Base-by-base conservation (phyloP, 2,888 invertebrate species). In the Yponomeuta cagnagella region DNA sequence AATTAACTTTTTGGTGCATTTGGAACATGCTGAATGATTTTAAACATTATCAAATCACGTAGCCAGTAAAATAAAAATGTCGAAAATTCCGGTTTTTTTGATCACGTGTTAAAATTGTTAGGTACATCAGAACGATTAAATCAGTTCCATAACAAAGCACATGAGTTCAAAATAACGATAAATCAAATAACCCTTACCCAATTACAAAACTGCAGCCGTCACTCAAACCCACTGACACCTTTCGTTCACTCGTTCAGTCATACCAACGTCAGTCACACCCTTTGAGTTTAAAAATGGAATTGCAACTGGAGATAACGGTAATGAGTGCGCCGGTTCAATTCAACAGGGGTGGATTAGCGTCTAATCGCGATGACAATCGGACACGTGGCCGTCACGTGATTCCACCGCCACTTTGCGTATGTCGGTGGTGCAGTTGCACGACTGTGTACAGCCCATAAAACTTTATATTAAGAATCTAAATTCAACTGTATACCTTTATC, bases 291-390 rank as follows among this genome's bases (percentile, higher is more conserved):
- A 81, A 81, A 77, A 76, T 79, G 78, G 80, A 86, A 85, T 84
- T 85, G 88, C 85, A 89, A 90, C 83, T 80, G 73, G 88, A 88
- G 88, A 88, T 88, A 88, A 81, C 79, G 77, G 78, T 86, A 88
- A 88, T 87, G 82, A 88, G 84, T 84, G 76, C 79, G 87, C 84
- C 85, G 81, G 86, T 87, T 79, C 33, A 15, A 77, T 76, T 76
- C 81, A 82, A 83, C 80, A 80, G 78, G 76, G 83, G 83, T 73
- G 88, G 88, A 88, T 88, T 88, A 88, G 82, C 81, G 80, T 76
- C 84, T 90, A 90, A 91, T 91, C 90, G 88, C 84, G 90, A 90
- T 90, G 91, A 88, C 87, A 90, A 90, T 91, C 90, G 78, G 81
- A 70, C 86, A 77, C 86, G 87, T 82, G 83, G 71, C 71, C 1